Evolutionary conservation across 2,113 vertebrate species (phyloP).

Genomic region (Cyprinodon variegatus): DNA sequence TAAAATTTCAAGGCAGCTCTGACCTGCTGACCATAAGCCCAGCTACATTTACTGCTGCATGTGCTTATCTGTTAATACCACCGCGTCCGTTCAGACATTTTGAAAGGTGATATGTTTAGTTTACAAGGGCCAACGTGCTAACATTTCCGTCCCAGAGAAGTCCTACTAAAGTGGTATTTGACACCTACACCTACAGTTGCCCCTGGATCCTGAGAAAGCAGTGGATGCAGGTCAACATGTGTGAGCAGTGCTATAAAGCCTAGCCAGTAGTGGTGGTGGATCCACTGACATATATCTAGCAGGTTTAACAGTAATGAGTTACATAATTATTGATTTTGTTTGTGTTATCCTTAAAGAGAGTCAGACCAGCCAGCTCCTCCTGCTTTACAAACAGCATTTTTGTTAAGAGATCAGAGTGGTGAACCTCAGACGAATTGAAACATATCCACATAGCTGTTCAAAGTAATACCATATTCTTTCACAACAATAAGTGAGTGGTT

Average conservation of each 20-base stretch:
- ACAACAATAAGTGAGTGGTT: neutral
- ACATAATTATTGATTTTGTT: neutral
- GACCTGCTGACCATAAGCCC: neutral
- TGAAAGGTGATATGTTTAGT: neutral
- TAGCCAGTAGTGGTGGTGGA: no score
- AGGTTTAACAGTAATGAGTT: neutral
- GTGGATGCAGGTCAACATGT: neutral
- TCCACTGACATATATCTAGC: no score
- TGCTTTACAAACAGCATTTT: neutral
- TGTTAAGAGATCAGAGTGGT: neutral
- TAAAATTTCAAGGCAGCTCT: neutral
- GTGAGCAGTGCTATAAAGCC: no score
- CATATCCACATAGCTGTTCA: neutral
- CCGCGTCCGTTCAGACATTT: neutral
- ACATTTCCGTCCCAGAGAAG: neutral
- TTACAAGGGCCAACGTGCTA: neutral
- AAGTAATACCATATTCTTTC: neutral
- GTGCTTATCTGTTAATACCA: neutral
- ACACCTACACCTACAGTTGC: neutral
- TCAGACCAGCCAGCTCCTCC: neutral
- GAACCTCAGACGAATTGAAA: neutral
- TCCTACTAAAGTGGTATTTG: neutral
- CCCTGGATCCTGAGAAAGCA: neutral
- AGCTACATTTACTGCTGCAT: neutral
- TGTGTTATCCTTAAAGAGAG: neutral